phyloP scores from a whole-genome alignment of 2,888 invertebrate species.

The Troglohyphantes excavatus region DNA sequence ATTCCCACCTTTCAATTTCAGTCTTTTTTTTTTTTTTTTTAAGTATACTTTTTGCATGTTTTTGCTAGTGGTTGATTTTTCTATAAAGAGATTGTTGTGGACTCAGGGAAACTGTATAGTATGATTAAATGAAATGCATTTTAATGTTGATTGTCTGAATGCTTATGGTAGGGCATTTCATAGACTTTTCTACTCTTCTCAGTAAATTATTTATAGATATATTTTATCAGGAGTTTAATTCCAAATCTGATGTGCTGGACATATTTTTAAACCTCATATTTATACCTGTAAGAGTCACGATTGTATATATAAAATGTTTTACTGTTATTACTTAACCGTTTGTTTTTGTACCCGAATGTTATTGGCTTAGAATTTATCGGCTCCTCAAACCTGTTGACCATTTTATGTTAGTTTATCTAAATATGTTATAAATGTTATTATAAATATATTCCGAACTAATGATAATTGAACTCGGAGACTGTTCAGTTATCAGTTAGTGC shows the following conservation, averaged over 20 bases:
- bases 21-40: constrained; percentile 46
- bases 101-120: constrained; percentile 70
- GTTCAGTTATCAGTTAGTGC: constrained; percentile 6
- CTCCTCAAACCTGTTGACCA: neutral
- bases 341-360: neutral
- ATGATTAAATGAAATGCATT: constrained; percentile 12
- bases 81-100: constrained; percentile 34
- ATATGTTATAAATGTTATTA: neutral
- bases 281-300: constrained; percentile 25
- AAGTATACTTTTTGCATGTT: constrained; percentile 40
- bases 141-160: constrained; percentile 38
- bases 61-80: constrained; percentile 49
- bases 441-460: neutral
- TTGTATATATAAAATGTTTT: constrained; percentile 38
- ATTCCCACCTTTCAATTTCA: constrained; percentile 53
- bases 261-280: constrained; percentile 35
- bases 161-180: constrained; percentile 53
- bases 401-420: constrained; percentile 21
- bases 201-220: constrained; percentile 40
- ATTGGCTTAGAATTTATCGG: neutral
- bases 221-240: constrained; percentile 26
- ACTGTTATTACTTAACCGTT: neutral
- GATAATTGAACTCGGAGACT: neutral
- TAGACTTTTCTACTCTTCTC: constrained; percentile 30
- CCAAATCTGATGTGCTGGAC: constrained; percentile 52